Conservation (phyloP, 1,140 invertebrate species). For the Drosophila bifasciata region DNA sequence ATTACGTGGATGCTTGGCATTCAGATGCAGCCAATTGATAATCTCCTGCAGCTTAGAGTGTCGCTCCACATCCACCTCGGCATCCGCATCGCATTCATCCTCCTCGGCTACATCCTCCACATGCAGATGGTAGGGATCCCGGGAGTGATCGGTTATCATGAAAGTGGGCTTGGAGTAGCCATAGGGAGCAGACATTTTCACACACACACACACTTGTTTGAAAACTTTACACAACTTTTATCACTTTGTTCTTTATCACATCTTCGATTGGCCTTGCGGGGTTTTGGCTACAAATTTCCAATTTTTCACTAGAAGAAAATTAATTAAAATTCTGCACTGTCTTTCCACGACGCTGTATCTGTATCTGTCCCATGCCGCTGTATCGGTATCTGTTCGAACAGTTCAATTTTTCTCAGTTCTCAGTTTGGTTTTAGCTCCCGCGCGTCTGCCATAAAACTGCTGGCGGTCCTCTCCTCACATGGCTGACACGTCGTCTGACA, state of each 20-base stretch:
- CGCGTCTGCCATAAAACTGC: constrained; percentile 61
- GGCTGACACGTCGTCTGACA: constrained; percentile 17
- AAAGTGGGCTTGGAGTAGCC: constrained; percentile 67
- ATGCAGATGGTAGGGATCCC: constrained; percentile 66
- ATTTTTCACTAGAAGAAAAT: constrained; percentile 40
- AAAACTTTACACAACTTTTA: constrained; percentile 9
- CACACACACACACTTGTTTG: constrained; percentile 2
- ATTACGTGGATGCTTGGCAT: constrained; percentile 55
- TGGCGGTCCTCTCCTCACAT: constrained; percentile 46
- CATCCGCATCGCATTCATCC: constrained; percentile 46
- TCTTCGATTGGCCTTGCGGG: constrained; percentile 14
- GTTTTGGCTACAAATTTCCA: constrained; percentile 37
- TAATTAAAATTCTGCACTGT: constrained; percentile 54
- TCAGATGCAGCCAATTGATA: constrained; percentile 64
- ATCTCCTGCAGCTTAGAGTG: constrained; percentile 70
- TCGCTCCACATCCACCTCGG: constrained; percentile 58
- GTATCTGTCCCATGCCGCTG: constrained; percentile 21
- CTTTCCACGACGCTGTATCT: not conserved
- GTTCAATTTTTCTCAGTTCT: constrained; percentile 1
- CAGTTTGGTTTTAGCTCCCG: constrained; percentile 44
- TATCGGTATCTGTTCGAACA: constrained; percentile 7
- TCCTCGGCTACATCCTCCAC: not conserved
- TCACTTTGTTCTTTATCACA: constrained; percentile 8
- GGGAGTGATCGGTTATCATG: constrained; percentile 69
- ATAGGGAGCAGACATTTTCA: constrained; percentile 56